A percentile compares a stretch with the other conserved stretches of the same genome.
Evolutionary conservation across 2,797 vertebrate species (phyloP).

Genomic region (Xenentodon cancila): DNA sequence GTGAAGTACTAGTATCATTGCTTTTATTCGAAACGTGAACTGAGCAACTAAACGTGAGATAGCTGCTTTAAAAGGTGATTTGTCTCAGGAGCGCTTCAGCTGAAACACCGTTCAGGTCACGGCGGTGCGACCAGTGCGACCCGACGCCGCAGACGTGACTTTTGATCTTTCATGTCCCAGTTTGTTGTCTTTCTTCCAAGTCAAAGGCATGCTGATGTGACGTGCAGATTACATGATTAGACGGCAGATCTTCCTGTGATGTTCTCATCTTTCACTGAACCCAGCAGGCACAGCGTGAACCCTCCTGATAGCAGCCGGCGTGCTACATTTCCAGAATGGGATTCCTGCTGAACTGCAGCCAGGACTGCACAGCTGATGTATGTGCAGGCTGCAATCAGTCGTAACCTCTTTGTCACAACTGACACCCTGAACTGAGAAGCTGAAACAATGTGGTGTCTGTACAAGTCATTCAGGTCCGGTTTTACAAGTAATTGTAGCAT

Average conservation of each 20-base stretch:
- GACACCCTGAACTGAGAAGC: constrained; percentile 27
- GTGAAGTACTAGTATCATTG: no score
- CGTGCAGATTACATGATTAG: constrained; percentile 34
- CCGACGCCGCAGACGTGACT: background rate
- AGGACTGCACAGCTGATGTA: constrained; percentile 40
- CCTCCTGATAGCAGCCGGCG: constrained; percentile 12
- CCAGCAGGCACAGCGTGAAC: constrained; percentile 10
- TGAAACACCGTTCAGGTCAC: background rate
- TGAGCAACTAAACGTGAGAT: background rate
- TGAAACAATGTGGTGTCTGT: constrained; percentile 14
- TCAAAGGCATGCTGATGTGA: constrained; percentile 19
- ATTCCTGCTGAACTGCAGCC: constrained; percentile 24
- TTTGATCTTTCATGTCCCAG: constrained; percentile 14
- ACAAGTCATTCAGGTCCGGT: constrained; percentile 34
- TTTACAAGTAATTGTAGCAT: constrained; percentile 62
- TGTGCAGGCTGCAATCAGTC: constrained; percentile 14
- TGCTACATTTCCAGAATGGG: constrained; percentile 31
- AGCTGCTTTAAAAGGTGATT: background rate
- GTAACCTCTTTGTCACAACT: constrained; percentile 33
- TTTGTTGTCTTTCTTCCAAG: constrained; percentile 14
- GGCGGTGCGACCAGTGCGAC: no score
- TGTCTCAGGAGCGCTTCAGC: background rate
- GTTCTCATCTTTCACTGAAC: constrained; percentile 16
- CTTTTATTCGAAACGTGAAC: no score
- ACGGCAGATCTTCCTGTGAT: constrained; percentile 13